Percentiles rank a stretch among this genome's conserved stretches.
These are phyloP conservation scores for Acanthosepion esculentum DNA, from an alignment of 2,888 invertebrate species.

Conservation along the genomic window DNA sequence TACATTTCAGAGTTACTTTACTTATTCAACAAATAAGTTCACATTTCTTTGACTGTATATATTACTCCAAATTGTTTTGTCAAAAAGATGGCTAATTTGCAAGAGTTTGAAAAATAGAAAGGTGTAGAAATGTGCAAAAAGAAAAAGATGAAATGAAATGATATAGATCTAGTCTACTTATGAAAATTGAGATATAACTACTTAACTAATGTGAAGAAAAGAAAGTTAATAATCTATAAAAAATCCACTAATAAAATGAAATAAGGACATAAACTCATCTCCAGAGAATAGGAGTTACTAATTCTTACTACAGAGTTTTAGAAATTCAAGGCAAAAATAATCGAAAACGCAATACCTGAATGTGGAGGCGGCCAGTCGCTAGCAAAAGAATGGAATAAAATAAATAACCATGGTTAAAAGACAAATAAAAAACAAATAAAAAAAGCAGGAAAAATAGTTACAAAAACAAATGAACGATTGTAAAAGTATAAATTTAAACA, in stretches of 20 bases:
- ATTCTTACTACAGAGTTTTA: background rate
- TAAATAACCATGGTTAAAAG: constrained; percentile 1
- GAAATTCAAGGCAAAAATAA: constrained; percentile 17
- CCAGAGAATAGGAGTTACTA: constrained; percentile 2
- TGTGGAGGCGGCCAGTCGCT: background rate
- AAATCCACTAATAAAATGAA: background rate
- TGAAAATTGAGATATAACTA: background rate
- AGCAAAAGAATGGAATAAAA: background rate
- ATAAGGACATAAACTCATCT: background rate
- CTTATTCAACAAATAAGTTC: too few relatives aligned
- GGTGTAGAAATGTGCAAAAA: background rate
- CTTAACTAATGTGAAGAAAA: background rate
- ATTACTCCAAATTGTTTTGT: too few relatives aligned
- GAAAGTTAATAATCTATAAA: background rate
- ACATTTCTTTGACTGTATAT: too few relatives aligned
- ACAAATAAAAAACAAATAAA: background rate
- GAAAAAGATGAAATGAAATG: background rate
- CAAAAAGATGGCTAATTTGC: too few relatives aligned
- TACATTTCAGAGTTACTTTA: too few relatives aligned
- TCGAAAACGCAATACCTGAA: background rate
- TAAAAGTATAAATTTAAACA: background rate
- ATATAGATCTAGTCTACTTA: background rate
- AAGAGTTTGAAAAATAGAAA: background rate
- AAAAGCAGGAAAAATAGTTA: background rate
- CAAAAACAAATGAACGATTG: background rate